phyloP scores from a whole-genome alignment of 2,113 vertebrate species.

The Anguilla rostrata region DNA sequence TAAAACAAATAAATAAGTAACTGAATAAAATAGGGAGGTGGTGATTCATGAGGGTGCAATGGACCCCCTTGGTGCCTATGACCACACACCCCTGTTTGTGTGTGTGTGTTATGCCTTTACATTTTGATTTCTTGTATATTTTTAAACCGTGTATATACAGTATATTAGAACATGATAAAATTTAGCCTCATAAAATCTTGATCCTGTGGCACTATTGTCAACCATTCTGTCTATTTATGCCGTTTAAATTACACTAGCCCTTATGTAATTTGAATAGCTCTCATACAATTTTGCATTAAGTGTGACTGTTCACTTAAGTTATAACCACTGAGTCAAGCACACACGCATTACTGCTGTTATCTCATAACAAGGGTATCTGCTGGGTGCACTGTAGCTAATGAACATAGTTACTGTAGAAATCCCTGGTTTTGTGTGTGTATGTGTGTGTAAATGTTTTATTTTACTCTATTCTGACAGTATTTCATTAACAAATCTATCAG shows the following conservation, averaged over 20 bases:
- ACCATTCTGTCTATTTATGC: neutral
- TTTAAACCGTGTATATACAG: too few relatives aligned
- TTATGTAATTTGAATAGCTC: neutral
- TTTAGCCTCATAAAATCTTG: neutral
- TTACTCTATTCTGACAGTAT: too few relatives aligned
- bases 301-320: neutral
- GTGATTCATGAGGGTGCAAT: too few relatives aligned
- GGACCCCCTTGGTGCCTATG: too few relatives aligned
- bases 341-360: too few relatives aligned
- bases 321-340: neutral
- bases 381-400: neutral
- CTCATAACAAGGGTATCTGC: neutral
- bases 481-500: too few relatives aligned
- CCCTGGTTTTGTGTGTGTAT: neutral
- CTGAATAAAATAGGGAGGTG: too few relatives aligned
- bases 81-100: too few relatives aligned
- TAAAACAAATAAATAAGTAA: too few relatives aligned
- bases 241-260: neutral
- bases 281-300: neutral
- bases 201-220: neutral
- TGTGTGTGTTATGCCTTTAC: too few relatives aligned
- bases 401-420: neutral
- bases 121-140: too few relatives aligned
- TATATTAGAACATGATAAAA: neutral
- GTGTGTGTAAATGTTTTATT: too few relatives aligned